Evolutionary conservation across 92 coral and sea anemone genomes (phyloP), one percentile per base, ranked within the genome.

Genomic region (Porites lobata): DNA sequence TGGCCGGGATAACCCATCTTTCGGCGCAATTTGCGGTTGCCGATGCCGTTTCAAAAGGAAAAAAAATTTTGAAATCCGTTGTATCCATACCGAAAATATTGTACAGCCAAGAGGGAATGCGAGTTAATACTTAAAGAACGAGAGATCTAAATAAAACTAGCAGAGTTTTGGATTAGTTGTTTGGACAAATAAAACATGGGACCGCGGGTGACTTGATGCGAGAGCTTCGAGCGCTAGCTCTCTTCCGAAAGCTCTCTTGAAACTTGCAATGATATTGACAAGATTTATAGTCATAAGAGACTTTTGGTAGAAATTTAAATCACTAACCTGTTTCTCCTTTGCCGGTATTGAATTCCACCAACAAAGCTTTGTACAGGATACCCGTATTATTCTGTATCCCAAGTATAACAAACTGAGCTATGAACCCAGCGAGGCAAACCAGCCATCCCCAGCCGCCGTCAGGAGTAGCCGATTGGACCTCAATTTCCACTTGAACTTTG

Each of bases 391-490:
- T 97, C 95, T 95, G 98, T 82, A 95, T 91, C 9, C 99, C 99
- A 52, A 97, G 91, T 22, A 97, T 91, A 53, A 94, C 90, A 53
- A 95, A 97, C 65, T 97, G 99, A 18, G 96, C 96, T 65, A 89
- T 85, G 62, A 97, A 97, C 0, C 98, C 94, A 10, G 99, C 99
- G 22, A 94, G 86, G 65, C 99, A 97, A 6, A 97, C 95, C 13
- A 95, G 56, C 99, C 99, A 97, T 8, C 99, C 99, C 99, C 99
- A 97, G 15, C 98, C 98, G 43, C 99, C 99, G 32, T 97, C 99
- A 18, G 99, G 97, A 12, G 89, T 83, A 26, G 92, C 92, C 47
- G 80, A 77, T 3, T 71, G 83, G 22, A 85, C 85, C 19, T 77
- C 67, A 54, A 93, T 73, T 53, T 82, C 77, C 76, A 85, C 73